phyloP scores from a whole-genome alignment of 2,113 vertebrate species.

The Columba janthina region DNA sequence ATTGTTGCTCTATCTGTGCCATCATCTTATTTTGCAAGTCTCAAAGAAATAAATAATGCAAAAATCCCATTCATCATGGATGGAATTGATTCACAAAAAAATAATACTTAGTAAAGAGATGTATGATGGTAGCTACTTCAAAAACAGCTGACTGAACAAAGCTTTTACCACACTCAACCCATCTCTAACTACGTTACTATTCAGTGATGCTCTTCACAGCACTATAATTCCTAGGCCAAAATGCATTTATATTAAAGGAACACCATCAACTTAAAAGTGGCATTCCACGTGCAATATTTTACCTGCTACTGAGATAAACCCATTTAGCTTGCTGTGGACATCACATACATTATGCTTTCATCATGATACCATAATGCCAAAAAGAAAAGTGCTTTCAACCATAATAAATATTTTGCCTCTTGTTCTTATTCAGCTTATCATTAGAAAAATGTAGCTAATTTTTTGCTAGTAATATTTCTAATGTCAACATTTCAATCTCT shows the following conservation, averaged over 20 bases:
- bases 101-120: constrained; percentile 6
- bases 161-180: background rate
- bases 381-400: background rate
- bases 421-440: background rate
- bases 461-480: background rate
- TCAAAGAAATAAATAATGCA: constrained; percentile 57
- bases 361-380: background rate
- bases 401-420: background rate
- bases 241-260: background rate
- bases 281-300: background rate
- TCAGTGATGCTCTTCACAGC: background rate
- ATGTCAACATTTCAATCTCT: rapidly evolving
- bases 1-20: background rate
- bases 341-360: background rate
- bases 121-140: background rate
- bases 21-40: constrained; percentile 30
- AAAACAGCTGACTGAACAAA: background rate
- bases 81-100: constrained; percentile 22
- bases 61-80: background rate
- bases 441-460: background rate
- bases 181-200: background rate
- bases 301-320: background rate
- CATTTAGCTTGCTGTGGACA: background rate
- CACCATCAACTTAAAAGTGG: background rate
- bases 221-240: background rate